Percentiles rank a stretch among this genome's conserved stretches.
Evolutionary conservation across 2,888 invertebrate genomes (phyloP).

Genomic region (Ochropleura plecta): DNA sequence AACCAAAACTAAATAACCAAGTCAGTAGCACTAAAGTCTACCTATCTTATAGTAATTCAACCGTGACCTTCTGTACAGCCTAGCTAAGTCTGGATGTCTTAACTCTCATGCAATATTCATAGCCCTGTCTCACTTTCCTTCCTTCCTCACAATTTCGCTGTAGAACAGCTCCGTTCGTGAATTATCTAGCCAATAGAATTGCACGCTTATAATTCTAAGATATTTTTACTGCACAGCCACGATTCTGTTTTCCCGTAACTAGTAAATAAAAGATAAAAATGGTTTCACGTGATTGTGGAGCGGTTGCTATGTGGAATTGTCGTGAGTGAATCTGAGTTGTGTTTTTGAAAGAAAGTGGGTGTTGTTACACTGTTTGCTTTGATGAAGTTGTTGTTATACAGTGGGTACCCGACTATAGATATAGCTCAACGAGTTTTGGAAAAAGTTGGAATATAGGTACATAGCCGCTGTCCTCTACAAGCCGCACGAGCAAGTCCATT

Average conservation of each 20-base stretch:
- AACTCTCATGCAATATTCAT: slow-evolving; percentile 54
- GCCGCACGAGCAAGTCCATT: no score
- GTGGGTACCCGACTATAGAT: background rate
- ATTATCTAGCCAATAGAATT: slow-evolving; percentile 56
- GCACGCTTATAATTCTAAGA: slow-evolving; percentile 59
- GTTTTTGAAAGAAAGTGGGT: slow-evolving; percentile 5
- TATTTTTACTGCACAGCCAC: slow-evolving; percentile 55
- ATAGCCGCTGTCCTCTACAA: background rate
- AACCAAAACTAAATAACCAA: background rate
- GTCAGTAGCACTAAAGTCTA: background rate
- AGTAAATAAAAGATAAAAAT: slow-evolving; percentile 44
- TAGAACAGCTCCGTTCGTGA: slow-evolving; percentile 35
- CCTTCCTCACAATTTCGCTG: slow-evolving; percentile 56
- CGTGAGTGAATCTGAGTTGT: slow-evolving; percentile 44
- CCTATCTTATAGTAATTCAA: slow-evolving; percentile 13
- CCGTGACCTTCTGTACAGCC: slow-evolving; percentile 12
- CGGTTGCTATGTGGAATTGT: slow-evolving; percentile 31
- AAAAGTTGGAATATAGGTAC: background rate
- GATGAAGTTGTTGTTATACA: background rate
- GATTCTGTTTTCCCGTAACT: slow-evolving; percentile 46
- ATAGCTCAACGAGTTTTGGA: background rate
- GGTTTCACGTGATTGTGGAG: slow-evolving; percentile 37
- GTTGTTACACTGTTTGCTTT: background rate
- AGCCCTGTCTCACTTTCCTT: slow-evolving; percentile 59
- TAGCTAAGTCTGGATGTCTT: slow-evolving; percentile 39